Conservation (phyloP, 2,797 vertebrate genomes). For the Diceros bicornis region DNA sequence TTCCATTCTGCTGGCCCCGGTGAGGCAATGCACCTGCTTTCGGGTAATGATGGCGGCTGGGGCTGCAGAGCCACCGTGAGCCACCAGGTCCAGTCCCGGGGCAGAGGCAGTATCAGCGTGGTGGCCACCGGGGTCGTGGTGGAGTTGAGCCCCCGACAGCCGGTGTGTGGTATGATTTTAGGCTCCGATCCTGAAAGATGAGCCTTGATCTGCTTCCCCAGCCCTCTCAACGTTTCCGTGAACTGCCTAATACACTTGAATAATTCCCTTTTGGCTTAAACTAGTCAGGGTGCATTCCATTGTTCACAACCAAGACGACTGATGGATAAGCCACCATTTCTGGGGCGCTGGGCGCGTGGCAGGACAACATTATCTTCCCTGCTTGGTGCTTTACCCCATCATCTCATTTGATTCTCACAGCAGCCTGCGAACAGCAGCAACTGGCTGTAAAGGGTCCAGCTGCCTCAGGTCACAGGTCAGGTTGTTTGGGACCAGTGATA, state of each 20-base stretch:
- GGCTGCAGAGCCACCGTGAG: neutral
- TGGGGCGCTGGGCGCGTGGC: fast-evolving
- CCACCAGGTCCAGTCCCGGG: neutral
- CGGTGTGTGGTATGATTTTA: fast-evolving
- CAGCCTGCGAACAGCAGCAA: neutral
- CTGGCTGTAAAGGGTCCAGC: neutral
- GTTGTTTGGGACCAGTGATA: neutral
- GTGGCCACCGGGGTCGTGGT: fast-evolving
- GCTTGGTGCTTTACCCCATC: fast-evolving
- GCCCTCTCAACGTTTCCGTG: too few relatives aligned
- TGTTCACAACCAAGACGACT: neutral
- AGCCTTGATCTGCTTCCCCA: neutral
- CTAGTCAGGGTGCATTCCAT: fast-evolving
- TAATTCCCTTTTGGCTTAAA: neutral
- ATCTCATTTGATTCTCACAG: fast-evolving
- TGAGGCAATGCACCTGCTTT: neutral
- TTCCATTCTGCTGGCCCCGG: neutral
- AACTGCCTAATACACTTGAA: fast-evolving
- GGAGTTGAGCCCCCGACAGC: neutral
- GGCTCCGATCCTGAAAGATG: neutral
- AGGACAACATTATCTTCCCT: fast-evolving
- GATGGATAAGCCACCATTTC: fast-evolving
- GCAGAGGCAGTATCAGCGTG: too few relatives aligned
- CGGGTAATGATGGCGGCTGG: fast-evolving
- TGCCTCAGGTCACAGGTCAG: neutral